A percentile compares a stretch with the other conserved stretches of the same genome.
These are phyloP conservation scores for Cranoglanis bouderius DNA, from an alignment of 2,113 vertebrate species.

Conservation along the genomic window DNA sequence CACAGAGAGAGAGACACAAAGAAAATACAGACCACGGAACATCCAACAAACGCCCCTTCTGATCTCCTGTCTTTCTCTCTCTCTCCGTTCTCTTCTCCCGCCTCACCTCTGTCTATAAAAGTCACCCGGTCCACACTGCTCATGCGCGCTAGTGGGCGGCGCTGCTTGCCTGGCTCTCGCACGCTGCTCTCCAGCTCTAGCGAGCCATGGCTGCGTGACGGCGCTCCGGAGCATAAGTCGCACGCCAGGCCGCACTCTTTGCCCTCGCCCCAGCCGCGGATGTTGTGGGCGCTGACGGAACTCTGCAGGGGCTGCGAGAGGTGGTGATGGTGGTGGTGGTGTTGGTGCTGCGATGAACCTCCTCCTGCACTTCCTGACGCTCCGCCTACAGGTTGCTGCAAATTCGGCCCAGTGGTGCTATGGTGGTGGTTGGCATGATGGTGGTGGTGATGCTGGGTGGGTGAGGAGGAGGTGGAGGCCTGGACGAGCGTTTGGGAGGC, in stretches of 20 bases:
- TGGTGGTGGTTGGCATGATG: slow-evolving; percentile 74
- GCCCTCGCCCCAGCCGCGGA: slow-evolving; percentile 75
- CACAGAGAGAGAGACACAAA: slow-evolving; percentile 67
- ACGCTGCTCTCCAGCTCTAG: slow-evolving; percentile 85
- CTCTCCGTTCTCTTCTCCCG: slow-evolving; percentile 55
- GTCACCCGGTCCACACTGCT: slow-evolving; percentile 89
- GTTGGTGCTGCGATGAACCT: slow-evolving; percentile 41
- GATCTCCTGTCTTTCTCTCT: slow-evolving; percentile 65
- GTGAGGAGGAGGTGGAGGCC: slow-evolving; percentile 65
- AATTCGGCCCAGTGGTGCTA: slow-evolving; percentile 41
- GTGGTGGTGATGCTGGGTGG: slow-evolving; percentile 67
- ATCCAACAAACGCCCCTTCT: slow-evolving; percentile 66
- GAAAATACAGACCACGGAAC: slow-evolving; percentile 71
- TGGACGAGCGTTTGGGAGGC: slow-evolving; percentile 54
- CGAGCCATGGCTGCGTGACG: slow-evolving; percentile 81
- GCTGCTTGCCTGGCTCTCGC: slow-evolving; percentile 79
- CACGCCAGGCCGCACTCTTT: slow-evolving; percentile 81
- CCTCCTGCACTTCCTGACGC: slow-evolving; percentile 47
- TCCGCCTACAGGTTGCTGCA: slow-evolving; percentile 11
- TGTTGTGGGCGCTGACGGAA: slow-evolving; percentile 79
- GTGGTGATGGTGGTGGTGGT: slow-evolving; percentile 70
- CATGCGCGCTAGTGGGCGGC: slow-evolving; percentile 90
- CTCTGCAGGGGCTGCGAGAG: slow-evolving; percentile 76
- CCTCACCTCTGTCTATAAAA: slow-evolving; percentile 80
- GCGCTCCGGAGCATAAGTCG: slow-evolving; percentile 78